Base-by-base conservation (phyloP, 2,797 vertebrate genomes). In the Trachurus trachurus region DNA sequence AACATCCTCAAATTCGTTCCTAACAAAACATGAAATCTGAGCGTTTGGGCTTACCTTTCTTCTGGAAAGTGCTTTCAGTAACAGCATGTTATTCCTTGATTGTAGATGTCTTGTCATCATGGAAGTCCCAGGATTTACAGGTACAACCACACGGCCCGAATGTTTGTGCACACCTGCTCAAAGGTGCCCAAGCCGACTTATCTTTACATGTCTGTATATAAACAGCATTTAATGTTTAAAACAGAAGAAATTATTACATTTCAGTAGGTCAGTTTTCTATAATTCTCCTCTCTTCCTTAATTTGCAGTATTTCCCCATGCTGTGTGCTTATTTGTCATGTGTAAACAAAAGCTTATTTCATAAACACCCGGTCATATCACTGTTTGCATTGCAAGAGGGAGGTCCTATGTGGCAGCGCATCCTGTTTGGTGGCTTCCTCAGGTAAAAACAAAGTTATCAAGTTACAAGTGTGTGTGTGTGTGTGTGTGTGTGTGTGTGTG, bases 41-140 rank as follows among this genome's bases (percentile, higher is more conserved):
- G 4, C 2, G n/a, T 67, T 70, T 15, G 6, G 11, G 11, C 83
- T 80, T 67, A 88, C 86, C 76, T 80, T 71, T 76, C 6, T 1
- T 9, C 34, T 37, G 3, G 3, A 16, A 10, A 37, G 12, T 39
- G n/a, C 2, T 29, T 42, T 64, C 44, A 45, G 9, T 29, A 70
- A 53, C 44, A 44, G 56, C 45, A 56, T 66, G 19, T 3, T 53
- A 29, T 17, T 44, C 53, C 47, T 67, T 10, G 19, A 44, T 16
- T 22, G 6, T 0, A 8, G 58, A 37, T 40, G 45, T n/a, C 3
- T 29, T 21, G 12, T 45, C 11, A 31, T 5, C 37, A 39, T 26
- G 4, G 19, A 52, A 21, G 21, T 60, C 31, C 57, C 47, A 59
- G 78, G 77, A 75, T 31, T 44, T 54, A 66, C 82, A 74, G 56